phyloP scores from a whole-genome alignment of 2,888 invertebrate genomes.

The Oxytorus armatus region DNA sequence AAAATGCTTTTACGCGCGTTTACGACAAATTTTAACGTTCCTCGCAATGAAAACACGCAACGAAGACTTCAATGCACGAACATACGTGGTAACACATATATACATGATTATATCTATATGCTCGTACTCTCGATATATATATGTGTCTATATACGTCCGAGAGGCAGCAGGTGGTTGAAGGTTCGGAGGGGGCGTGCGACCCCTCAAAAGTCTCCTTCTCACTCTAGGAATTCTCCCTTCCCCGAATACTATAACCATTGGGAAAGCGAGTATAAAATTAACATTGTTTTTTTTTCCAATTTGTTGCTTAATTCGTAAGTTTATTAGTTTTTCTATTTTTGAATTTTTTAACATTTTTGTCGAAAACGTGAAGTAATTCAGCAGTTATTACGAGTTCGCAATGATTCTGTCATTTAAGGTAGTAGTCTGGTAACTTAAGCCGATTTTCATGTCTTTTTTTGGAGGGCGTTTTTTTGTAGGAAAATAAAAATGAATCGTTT shows the following conservation, averaged over 20 bases:
- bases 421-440: no score
- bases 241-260: slow-evolving; percentile 41
- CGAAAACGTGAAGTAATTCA: no score
- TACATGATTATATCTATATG: slow-evolving; percentile 53
- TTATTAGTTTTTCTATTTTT: no score
- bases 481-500: no score
- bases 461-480: no score
- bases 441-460: no score
- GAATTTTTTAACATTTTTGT: no score
- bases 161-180: slow-evolving; percentile 83
- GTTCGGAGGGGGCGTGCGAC: slow-evolving; percentile 77
- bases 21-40: slow-evolving; percentile 49
- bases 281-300: not conserved
- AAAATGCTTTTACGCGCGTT: slow-evolving; percentile 56
- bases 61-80: slow-evolving; percentile 66
- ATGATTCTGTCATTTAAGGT: no score
- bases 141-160: slow-evolving; percentile 40
- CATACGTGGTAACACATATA: slow-evolving; percentile 56
- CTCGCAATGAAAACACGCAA: slow-evolving; percentile 61
- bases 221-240: slow-evolving; percentile 22
- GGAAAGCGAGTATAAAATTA: no score
- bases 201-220: slow-evolving; percentile 51
- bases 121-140: slow-evolving; percentile 48
- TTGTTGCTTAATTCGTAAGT: not conserved
- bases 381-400: no score